These are phyloP conservation scores for Scaptomyza reducta DNA, from an alignment of 2,888 invertebrate genomes.

Conservation along the genomic window DNA sequence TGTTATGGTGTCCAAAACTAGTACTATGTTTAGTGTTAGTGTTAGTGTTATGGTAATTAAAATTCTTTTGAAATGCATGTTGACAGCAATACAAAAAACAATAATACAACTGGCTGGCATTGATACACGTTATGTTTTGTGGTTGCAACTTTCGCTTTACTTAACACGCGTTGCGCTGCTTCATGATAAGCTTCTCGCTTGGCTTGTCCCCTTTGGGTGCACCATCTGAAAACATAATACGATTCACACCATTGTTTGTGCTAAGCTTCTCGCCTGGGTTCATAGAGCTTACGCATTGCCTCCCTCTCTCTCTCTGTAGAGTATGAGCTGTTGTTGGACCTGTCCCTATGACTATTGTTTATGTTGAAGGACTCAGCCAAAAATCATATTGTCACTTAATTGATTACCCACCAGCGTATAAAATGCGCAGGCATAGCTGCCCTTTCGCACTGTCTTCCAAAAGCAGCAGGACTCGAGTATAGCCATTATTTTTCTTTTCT, in stretches of 20 bases:
- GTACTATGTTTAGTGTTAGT: background rate
- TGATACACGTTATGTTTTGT: no score
- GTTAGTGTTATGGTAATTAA: background rate
- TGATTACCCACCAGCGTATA: conserved; percentile 73
- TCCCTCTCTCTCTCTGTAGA: no score
- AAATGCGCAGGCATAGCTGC: conserved; percentile 81
- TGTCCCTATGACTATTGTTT: conserved; percentile 8
- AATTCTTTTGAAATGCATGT: background rate
- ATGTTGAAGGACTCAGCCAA: conserved; percentile 8
- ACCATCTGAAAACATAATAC: no score
- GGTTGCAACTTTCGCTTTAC: background rate
- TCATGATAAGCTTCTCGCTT: background rate
- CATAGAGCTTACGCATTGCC: background rate
- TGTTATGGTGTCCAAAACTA: background rate
- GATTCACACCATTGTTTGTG: background rate
- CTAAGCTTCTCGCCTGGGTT: conserved; percentile 1
- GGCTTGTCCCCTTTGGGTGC: background rate
- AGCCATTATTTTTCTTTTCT: conserved; percentile 64
- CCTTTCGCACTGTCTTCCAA: conserved; percentile 82
- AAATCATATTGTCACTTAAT: conserved; percentile 50
- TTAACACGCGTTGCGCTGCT: background rate
- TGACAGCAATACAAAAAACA: background rate
- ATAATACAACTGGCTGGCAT: no score
- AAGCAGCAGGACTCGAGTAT: conserved; percentile 83
- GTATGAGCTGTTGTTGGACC: background rate